These are phyloP conservation scores for Corythoichthys haematopterus DNA, from an alignment of 2,113 vertebrate species.

Conservation along the genomic window DNA sequence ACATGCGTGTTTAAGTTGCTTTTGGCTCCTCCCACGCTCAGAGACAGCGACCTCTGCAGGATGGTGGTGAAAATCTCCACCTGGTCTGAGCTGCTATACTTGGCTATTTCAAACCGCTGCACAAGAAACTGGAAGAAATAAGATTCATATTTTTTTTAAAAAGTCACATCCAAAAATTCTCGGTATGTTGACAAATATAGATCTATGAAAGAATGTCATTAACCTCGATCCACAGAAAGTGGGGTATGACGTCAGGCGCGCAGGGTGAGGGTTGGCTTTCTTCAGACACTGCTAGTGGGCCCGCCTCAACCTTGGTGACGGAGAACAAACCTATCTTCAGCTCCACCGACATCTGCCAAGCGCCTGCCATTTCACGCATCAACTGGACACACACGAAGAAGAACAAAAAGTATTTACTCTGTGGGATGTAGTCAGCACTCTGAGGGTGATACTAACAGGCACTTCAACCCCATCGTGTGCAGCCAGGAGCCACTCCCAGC, in stretches of 20 bases:
- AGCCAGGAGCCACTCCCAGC: slow-evolving; percentile 97
- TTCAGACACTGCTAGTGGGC: slow-evolving; percentile 91
- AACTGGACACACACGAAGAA: slow-evolving; percentile 69
- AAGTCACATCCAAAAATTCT: not conserved
- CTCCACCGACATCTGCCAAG: slow-evolving; percentile 97
- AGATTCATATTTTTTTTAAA: no score
- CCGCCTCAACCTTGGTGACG: slow-evolving; percentile 81
- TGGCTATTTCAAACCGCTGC: slow-evolving; percentile 95
- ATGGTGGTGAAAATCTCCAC: slow-evolving; percentile 93
- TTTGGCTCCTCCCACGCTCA: slow-evolving; percentile 84
- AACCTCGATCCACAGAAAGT: slow-evolving; percentile 96
- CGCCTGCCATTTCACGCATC: slow-evolving; percentile 95
- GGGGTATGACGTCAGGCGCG: slow-evolving; percentile 86
- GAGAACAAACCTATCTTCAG: slow-evolving; percentile 91
- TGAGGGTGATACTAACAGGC: slow-evolving; percentile 70
- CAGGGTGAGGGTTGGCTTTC: slow-evolving; percentile 88
- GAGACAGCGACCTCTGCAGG: slow-evolving; percentile 85
- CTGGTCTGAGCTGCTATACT: slow-evolving; percentile 95
- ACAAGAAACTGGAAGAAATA: slow-evolving; percentile 80
- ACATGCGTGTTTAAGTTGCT: slow-evolving; percentile 88
- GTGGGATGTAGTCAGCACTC: not conserved
- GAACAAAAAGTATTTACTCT: not conserved
- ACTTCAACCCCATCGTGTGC: slow-evolving; percentile 91
- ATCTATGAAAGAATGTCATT: slow-evolving; percentile 23
- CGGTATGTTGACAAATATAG: not conserved